Base-by-base conservation (phyloP, 2,113 vertebrate species). In the Marmota monax region DNA sequence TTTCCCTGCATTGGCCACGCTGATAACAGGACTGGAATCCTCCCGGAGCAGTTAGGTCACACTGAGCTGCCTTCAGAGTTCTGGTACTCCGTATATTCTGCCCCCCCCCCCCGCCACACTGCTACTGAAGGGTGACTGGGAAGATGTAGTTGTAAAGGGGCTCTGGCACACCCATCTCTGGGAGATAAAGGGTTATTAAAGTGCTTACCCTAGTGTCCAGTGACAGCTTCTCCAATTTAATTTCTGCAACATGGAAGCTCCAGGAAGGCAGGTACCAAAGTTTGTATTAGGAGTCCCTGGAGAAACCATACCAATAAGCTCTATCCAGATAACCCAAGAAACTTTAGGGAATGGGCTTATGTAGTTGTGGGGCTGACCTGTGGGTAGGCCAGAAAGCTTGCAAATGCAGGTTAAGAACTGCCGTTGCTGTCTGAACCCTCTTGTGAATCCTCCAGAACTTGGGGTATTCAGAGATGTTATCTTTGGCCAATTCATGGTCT, bases 1-100 rank as follows among this genome's bases (percentile, higher is more conserved):
- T 90, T 95, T 95, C 22, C 78, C 87, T 67, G 70, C 94, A 90
- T 69, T 10, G 27, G 53, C 74, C 16, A 0, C 90, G 61, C 82
- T 20, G 48, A 82, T 94, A 48, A 77, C 39, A 39, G 39, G 39
- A 39, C 39, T 39, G 39, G 39, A 39, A 39, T 39, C 39, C 39
- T 39, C 39, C 39, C 4, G 39, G 39, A 39, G 39, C 39, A 39
- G 39, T 39, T 73, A 48, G 51, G 82, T 76, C 88, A 77, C 88
- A n/a, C 63, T 45, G 72, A 84, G 45, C 23, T 8, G 45, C 18
- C 79, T 61, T 4, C 78, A 14, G 53, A 69, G 29, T 80, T 45
- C 18, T 27, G 20, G 37, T 86, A 34, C 9, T 48, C 73, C 29
- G 22, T 78, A 45, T 45, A 78, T 63, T 89, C 22, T 0, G 77